Evolutionary conservation across 2,113 vertebrate species (phyloP).

Genomic region (Mystacornis crossleyi): DNA sequence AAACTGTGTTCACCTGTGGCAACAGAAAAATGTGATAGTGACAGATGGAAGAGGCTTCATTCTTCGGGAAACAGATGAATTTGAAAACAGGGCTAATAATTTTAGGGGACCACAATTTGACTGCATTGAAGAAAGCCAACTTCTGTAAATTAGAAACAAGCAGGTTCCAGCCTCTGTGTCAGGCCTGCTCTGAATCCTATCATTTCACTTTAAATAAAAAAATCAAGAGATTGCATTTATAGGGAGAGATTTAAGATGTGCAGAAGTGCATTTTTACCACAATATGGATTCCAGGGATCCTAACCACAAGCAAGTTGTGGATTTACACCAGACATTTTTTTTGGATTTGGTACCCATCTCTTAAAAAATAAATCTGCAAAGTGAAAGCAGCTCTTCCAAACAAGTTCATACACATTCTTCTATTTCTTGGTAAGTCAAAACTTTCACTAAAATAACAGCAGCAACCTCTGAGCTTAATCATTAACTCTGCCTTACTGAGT

Average conservation of each 20-base stretch:
- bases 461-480: neutral
- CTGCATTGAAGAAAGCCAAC: neutral
- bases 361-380: neutral
- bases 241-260: neutral
- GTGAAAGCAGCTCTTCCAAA: neutral
- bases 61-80: neutral
- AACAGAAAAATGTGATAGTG: neutral
- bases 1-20: neutral
- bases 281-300: neutral
- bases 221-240: neutral
- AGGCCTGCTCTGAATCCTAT: neutral
- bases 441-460: neutral
- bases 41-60: neutral
- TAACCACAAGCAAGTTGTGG: neutral
- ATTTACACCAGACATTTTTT: neutral
- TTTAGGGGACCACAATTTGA: neutral
- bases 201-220: neutral
- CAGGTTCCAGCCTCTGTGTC: neutral
- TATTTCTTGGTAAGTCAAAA: neutral
- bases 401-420: neutral
- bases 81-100: neutral
- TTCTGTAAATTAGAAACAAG: neutral
- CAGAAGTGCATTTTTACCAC: neutral
- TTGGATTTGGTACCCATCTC: neutral
- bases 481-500: neutral